Evolutionary conservation across 2,113 vertebrate genomes (phyloP).

Genomic region (Gila orcuttii): DNA sequence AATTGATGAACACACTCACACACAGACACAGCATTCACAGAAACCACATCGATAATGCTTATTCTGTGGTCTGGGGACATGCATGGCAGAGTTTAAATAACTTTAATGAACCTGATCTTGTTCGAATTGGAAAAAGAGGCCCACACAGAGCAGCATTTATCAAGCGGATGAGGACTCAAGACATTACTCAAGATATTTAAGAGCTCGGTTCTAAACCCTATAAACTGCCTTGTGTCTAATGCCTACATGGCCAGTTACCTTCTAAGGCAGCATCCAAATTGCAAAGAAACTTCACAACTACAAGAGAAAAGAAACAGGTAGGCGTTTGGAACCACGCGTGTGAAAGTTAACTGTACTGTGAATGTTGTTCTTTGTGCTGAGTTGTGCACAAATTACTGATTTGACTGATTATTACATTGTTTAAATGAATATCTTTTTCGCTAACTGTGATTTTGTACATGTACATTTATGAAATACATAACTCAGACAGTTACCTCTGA

Average conservation of each 20-base stretch:
- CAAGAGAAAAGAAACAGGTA: not conserved
- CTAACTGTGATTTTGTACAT: no score
- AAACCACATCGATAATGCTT: slow-evolving; percentile 46
- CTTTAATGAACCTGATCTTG: slow-evolving; percentile 44
- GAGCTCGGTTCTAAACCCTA: not conserved
- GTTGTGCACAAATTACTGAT: not conserved
- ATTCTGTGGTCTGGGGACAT: slow-evolving; percentile 43
- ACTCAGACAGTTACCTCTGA: no score
- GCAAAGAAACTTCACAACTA: not conserved
- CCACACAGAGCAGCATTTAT: slow-evolving; percentile 6
- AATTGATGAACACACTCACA: slow-evolving; percentile 19
- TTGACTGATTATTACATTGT: not conserved
- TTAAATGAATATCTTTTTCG: no score
- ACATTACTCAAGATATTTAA: not conserved
- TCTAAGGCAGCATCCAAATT: not conserved
- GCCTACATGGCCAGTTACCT: not conserved
- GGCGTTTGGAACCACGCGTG: not conserved
- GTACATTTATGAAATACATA: no score
- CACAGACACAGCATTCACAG: slow-evolving; percentile 14
- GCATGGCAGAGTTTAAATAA: slow-evolving; percentile 27
- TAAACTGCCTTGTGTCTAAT: not conserved
- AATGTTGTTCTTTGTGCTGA: not conserved
- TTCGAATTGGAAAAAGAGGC: slow-evolving; percentile 1
- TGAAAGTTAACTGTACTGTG: not conserved
- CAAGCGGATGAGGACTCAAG: slow-evolving; percentile 17